These are phyloP conservation scores for Lophius americanus DNA, from an alignment of 2,797 vertebrate genomes.

Conservation along the genomic window DNA sequence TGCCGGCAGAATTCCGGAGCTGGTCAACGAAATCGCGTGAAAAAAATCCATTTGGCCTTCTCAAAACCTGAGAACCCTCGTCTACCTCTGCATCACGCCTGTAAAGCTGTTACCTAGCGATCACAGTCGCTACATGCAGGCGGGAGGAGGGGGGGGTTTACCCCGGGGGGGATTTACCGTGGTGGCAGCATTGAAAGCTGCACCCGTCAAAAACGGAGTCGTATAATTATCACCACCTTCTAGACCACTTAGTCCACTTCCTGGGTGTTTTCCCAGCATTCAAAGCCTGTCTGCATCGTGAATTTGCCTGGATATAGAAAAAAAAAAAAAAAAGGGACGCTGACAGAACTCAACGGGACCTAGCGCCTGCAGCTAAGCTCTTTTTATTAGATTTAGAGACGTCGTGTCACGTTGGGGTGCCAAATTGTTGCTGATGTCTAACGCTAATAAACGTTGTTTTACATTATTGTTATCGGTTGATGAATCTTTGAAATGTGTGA, in stretches of 20 bases:
- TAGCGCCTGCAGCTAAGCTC: too few relatives aligned
- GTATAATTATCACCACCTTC: slow-evolving; percentile 3
- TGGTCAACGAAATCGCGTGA: slow-evolving; percentile 31
- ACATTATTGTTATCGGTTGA: too few relatives aligned
- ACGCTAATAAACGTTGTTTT: too few relatives aligned
- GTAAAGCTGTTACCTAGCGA: slow-evolving; percentile 11
- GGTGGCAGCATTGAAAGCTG: not conserved
- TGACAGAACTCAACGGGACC: too few relatives aligned
- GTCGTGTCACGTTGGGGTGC: too few relatives aligned
- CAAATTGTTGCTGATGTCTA: too few relatives aligned
- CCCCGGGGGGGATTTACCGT: slow-evolving; percentile 1
- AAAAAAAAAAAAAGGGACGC: too few relatives aligned
- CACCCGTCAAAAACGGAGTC: slow-evolving; percentile 10
- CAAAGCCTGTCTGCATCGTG: not conserved
- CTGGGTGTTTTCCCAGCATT: not conserved
- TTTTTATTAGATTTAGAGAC: too few relatives aligned
- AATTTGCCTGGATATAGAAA: too few relatives aligned
- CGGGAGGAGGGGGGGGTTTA: not conserved
- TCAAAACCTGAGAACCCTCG: not conserved
- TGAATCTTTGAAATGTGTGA: too few relatives aligned
- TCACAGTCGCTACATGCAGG: not conserved
- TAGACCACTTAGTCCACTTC: not conserved
- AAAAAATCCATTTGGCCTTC: not conserved
- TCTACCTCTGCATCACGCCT: slow-evolving; percentile 1
- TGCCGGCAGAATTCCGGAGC: slow-evolving; percentile 25